Base-by-base conservation (phyloP, 2,888 invertebrate species). In the Orthosia incerta region DNA sequence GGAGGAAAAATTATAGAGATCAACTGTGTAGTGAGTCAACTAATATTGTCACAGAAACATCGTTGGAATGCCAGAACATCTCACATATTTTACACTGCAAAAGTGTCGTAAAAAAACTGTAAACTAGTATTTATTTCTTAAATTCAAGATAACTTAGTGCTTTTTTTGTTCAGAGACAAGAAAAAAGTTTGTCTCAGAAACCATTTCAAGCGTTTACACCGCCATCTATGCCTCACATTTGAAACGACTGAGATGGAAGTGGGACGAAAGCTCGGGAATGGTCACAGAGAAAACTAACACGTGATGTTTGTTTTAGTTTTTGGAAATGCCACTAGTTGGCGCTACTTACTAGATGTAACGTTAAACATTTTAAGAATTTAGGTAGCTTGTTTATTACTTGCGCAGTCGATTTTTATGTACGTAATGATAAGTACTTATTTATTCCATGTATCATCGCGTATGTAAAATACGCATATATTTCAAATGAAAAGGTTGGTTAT, bases 21-120 rank as follows among this genome's bases (percentile, higher is more conserved):
- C 79, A 79, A 76, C 80, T 71, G 80, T 56, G 63, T 20, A 13
- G 50, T 79, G 80, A 71, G 46, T 80, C 71, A 67, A 48, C 20
- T 12, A 15, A 16, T 26, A 67, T 48, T 53, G 46, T 51, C 45
- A 39, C 1, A 45, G 5, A 16, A 20, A 55, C 18, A 60, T 39
- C 20, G 12, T 51, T 16, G 26, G 20, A 60, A 60, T 53, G 48
- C 9, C 9, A 20, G 11, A 18, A 48, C 46, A 16, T 13, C 5
- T 48, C 11, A n/a, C n/a, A n/a, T n/a, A n/a, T n/a, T n/a, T n/a
- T n/a, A n/a, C n/a, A n/a, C 20, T 4, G 39, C 12, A 23, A 46
- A 46, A 31, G 12, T 48, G 5, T 26, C 3, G n/a, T 53, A 4
- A 18, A 45, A 26, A 18, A 26, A 31, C 2, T 16, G 20, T 13